Base-by-base conservation (phyloP, 2,113 vertebrate species). In the Nothocercus julius region DNA sequence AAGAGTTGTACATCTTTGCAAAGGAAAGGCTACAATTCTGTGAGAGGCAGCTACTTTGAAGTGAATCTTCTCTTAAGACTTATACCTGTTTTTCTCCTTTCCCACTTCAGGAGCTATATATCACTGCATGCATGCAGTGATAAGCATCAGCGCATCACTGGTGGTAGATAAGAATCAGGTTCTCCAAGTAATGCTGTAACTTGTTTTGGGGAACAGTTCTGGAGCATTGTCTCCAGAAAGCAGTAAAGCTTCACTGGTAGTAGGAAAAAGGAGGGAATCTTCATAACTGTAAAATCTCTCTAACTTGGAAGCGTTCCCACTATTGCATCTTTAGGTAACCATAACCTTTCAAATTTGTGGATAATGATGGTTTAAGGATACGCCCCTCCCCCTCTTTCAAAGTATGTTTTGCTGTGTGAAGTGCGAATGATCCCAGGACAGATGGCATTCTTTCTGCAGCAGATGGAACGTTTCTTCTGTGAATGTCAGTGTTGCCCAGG, bases 381-480 rank as follows among this genome's bases (percentile, higher is more conserved):
- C 27, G 7, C 62, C 66, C 83, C 34, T 77, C 30, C 9, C 28
- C 28, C 28, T 28, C 49, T 82, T 77, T 75, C 34, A 44, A 80
- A 90, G 89, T 78, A 45, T 82, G 62, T 92, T 91, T 90, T 93
- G 56, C 54, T 94, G 44, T 74, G 20, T 75, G 63, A 51, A 69
- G 59, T 63, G 63, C 30, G 72, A 87, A 49, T 42, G 45, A 64
- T 54, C 34, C 63, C 81, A 89, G 88, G 78, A 85, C 96, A 96
- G 94, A 93, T 95, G 93, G 93, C 87, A 85, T 90, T 85, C 85
- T 89, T 87, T 61, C 47, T 95, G 91, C 87, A 96, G 73, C 96
- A 96, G 92, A 95, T 95, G 94, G 90, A 96, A 59, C 81, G 87
- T 62, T 76, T 96, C 93, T 94, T 82, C 93, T 94, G 86, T 95